Evolutionary conservation across 1,140 invertebrate genomes (phyloP).

Genomic region (Ooceraea biroi): DNA sequence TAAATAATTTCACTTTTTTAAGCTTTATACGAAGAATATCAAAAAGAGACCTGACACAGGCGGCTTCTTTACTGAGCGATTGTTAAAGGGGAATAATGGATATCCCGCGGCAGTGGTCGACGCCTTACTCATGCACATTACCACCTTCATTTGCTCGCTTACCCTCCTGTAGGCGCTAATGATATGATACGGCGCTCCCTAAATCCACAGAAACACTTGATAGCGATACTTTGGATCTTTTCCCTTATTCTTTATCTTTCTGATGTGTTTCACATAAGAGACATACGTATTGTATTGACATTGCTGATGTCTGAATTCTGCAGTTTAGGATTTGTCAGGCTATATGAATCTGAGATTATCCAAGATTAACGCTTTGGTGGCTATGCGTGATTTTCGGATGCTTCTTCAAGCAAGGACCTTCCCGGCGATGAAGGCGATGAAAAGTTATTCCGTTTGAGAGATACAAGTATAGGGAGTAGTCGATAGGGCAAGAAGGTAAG

Average conservation of each 20-base stretch:
- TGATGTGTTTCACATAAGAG: too few relatives aligned
- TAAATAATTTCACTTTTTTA: not conserved
- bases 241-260: not conserved
- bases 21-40: not conserved
- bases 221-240: not conserved
- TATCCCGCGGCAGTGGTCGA: not conserved
- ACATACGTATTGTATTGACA: too few relatives aligned
- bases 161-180: not conserved
- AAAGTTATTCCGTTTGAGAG: not conserved
- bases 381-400: too few relatives aligned
- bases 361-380: too few relatives aligned
- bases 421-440: not conserved
- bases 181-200: slow-evolving; percentile 18
- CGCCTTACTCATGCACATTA: slow-evolving; percentile 19
- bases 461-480: not conserved
- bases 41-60: not conserved
- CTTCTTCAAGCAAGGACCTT: not conserved
- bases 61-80: not conserved
- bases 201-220: slow-evolving; percentile 14
- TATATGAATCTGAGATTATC: too few relatives aligned
- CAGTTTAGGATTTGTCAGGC: too few relatives aligned
- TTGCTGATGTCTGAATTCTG: too few relatives aligned
- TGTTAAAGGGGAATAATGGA: not conserved
- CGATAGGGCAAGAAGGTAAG: slow-evolving; percentile 4
- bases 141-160: slow-evolving; percentile 12